A percentile compares a stretch with the other conserved stretches of the same genome.
Evolutionary conservation across 2,113 vertebrate species (phyloP).

Genomic region (Struthidea cinerea): DNA sequence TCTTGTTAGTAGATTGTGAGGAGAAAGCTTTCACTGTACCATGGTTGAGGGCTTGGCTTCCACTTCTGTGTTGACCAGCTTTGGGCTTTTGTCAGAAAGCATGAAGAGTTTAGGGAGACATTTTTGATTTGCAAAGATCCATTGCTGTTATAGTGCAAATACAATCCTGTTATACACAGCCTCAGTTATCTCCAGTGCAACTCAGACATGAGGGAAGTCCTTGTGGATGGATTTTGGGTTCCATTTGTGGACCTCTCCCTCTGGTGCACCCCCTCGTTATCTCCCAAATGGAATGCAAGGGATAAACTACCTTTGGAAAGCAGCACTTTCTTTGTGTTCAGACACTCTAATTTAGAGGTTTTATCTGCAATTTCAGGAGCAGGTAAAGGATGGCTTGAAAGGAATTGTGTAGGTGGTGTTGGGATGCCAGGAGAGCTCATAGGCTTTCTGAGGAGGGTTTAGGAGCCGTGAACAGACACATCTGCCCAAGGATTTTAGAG

Average conservation of each 20-base stretch:
- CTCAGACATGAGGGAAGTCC: background rate
- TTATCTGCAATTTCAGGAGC: background rate
- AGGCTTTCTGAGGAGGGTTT: background rate
- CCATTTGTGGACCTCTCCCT: background rate
- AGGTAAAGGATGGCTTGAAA: background rate
- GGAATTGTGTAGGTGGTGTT: background rate
- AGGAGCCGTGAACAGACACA: background rate
- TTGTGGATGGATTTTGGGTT: background rate
- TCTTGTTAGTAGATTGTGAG: background rate
- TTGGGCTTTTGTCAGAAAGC: background rate
- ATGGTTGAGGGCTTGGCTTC: background rate
- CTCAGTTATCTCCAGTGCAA: background rate
- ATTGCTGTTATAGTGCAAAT: background rate
- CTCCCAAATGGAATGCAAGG: background rate
- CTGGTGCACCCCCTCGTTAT: background rate
- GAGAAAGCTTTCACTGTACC: background rate
- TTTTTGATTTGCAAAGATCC: background rate
- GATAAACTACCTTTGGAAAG: background rate
- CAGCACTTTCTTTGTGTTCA: background rate
- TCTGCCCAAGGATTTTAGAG: background rate
- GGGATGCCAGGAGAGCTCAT: background rate
- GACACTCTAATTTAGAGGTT: background rate
- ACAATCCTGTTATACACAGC: background rate
- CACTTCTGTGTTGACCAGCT: background rate
- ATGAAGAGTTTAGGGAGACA: background rate